phyloP scores from a whole-genome alignment of 2,888 invertebrate species.

The Alitta virens region DNA sequence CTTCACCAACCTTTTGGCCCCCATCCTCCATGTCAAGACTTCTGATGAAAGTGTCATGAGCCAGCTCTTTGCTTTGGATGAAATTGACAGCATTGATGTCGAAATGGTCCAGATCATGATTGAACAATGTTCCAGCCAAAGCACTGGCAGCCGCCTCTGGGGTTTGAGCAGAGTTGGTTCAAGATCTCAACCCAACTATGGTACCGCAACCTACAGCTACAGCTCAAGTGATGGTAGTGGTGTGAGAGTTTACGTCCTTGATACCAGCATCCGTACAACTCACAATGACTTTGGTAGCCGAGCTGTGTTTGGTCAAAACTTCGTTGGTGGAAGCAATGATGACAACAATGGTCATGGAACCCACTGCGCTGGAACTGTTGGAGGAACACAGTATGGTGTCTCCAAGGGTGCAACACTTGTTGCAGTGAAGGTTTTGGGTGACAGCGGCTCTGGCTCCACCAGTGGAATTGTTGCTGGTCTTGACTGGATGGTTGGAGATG shows the following conservation, averaged over 20 bases:
- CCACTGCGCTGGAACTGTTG: not conserved
- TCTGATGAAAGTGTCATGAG: no score
- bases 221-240: not conserved
- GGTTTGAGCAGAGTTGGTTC: not conserved
- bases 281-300: not conserved
- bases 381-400: not conserved
- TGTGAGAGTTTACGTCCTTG: not conserved
- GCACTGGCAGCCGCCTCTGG: conserved; percentile 2
- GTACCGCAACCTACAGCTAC: not conserved
- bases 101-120: no score
- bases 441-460: not conserved
- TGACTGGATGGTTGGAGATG: no score
- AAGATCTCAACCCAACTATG: not conserved
- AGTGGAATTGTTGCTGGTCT: not conserved
- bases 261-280: not conserved
- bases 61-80: no score
- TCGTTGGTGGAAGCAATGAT: not conserved
- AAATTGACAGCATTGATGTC: no score
- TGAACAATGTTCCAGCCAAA: not conserved
- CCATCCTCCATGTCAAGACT: no score
- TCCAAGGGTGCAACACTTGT: not conserved
- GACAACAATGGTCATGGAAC: not conserved
- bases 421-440: not conserved
- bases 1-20: no score
- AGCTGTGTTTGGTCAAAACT: not conserved